Conservation (phyloP, 2,113 vertebrate species). For the Ovis canadensis region DNA sequence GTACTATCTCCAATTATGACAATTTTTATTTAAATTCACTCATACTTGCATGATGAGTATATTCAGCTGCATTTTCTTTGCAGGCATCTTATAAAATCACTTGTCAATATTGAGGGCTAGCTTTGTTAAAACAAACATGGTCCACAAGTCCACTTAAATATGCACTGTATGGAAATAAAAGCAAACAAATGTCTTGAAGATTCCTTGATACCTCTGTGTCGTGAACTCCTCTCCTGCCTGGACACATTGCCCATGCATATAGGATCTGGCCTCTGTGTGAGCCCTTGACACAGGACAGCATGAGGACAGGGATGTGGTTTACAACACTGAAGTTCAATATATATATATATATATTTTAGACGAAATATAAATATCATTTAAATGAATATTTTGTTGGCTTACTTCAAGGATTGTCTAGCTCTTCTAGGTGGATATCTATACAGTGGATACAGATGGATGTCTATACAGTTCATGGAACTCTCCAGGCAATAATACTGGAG, state of each 20-base stretch:
- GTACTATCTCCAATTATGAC: background rate
- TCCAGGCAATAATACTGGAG: background rate
- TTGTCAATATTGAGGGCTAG: background rate
- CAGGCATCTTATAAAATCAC: background rate
- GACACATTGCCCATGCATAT: accelerated
- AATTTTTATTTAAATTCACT: constrained; percentile 40
- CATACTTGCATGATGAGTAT: background rate
- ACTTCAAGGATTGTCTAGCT: background rate
- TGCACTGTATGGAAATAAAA: background rate
- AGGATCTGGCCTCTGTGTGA: background rate
- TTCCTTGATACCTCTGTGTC: background rate
- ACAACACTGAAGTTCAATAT: background rate
- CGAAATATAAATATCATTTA: background rate
- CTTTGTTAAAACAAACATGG: background rate
- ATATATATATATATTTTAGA: background rate
- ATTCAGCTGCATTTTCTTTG: constrained; percentile 40
- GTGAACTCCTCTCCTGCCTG: background rate
- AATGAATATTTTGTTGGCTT: background rate
- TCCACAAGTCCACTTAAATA: background rate
- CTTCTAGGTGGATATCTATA: background rate
- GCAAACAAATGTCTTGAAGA: background rate
- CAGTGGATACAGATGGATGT: background rate
- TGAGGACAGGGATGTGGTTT: background rate
- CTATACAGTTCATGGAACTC: background rate
- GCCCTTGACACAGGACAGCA: background rate